These are phyloP conservation scores for Ptilodon capucinus DNA, from an alignment of 2,888 invertebrate genomes.

Conservation along the genomic window DNA sequence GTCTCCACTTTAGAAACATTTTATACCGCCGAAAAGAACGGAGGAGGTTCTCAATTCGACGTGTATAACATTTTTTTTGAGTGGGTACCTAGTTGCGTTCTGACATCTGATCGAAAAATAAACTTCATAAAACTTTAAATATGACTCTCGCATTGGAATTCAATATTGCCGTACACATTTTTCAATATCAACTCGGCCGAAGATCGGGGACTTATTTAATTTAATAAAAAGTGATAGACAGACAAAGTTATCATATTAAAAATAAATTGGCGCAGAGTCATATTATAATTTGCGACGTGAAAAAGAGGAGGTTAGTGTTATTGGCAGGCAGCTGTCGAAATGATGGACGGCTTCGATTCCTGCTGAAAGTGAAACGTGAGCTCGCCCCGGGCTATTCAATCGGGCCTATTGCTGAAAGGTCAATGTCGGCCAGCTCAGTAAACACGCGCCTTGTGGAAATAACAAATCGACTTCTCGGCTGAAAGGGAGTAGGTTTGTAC, in stretches of 20 bases:
- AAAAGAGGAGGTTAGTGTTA: slow-evolving; percentile 62
- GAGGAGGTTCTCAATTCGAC: no score
- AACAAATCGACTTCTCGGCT: slow-evolving; percentile 45
- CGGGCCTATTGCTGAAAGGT: slow-evolving; percentile 36
- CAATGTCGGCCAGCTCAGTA: slow-evolving; percentile 35
- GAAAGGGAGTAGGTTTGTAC: slow-evolving; percentile 18
- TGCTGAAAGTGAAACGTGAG: slow-evolving; percentile 33
- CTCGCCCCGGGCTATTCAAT: slow-evolving; percentile 25
- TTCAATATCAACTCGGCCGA: not conserved
- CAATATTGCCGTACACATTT: not conserved
- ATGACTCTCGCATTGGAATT: not conserved
- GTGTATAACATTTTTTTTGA: no score
- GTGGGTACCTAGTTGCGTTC: no score
- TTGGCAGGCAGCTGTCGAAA: slow-evolving; percentile 69
- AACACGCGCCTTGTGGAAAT: slow-evolving; percentile 37
- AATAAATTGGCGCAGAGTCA: slow-evolving; percentile 26
- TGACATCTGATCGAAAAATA: not conserved
- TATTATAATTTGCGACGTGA: slow-evolving; percentile 48
- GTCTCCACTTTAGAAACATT: no score
- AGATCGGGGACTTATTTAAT: not conserved
- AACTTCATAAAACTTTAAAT: not conserved
- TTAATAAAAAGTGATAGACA: slow-evolving; percentile 13
- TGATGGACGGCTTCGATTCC: slow-evolving; percentile 56
- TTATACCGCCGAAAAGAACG: no score
- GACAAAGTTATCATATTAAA: slow-evolving; percentile 25